Base-by-base conservation (phyloP, 1,140 invertebrate genomes). In the Colletes gigas region DNA sequence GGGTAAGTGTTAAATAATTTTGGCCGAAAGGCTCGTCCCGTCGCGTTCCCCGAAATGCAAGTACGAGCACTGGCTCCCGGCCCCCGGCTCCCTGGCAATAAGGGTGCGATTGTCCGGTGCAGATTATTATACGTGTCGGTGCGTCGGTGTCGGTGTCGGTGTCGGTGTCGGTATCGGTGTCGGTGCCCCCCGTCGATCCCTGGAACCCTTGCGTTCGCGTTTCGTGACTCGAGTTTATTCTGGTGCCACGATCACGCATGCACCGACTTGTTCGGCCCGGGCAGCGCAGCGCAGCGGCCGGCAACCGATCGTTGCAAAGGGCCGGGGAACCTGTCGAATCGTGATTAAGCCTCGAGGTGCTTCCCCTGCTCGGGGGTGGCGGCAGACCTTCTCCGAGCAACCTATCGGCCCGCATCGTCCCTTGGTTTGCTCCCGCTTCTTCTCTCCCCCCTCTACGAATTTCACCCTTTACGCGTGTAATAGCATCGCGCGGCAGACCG, bases 301-400 rank as follows among this genome's bases (percentile, higher is more conserved):
- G 30, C 30, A 30, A 30, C 44, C 30, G 54, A 78, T 82, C 76
- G 69, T 73, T 69, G 54, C 14, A 69, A 52, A 39, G n/a, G 44
- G 9, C 54, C 52, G 21, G 52, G 59, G 54, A 70, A 81, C 78
- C 79, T 68, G 57, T 19, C 76, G 76, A 83, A 84, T 82, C 81
- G 69, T 60, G 19, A 52, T 79, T 65, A 78, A 83, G 63, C 47
- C 72, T 70, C 75, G 41, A 19, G 78, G 41, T 39, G 78, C 41
- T 55, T 63, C 79, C 79, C 80, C 66, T 76, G 39, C 39, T 63
- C 47, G n/a, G 63, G 66, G 15, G 8, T 55, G 52, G 15, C 52
- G 60, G 3, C 44, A 14, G 8, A 30, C 66, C 14, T 50, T 52
- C 65, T 7, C 30, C 41, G 44, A 12, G 2, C 19, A 7, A 67